phyloP scores from a whole-genome alignment of 2,113 vertebrate genomes.

The Sturnira hondurensis region DNA sequence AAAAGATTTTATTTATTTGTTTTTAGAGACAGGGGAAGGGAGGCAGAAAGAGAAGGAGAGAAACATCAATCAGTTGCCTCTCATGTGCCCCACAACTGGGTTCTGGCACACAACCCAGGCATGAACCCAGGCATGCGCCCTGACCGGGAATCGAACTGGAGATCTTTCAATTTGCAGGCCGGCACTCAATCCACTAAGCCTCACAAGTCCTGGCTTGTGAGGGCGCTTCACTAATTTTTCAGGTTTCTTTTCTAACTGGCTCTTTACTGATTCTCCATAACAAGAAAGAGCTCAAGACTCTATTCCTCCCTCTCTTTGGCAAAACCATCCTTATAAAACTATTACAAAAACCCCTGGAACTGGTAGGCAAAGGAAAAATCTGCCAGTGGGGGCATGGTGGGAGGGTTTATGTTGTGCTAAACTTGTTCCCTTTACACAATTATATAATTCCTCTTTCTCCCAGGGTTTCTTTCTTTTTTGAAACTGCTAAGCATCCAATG shows the following conservation, averaged over 20 bases:
- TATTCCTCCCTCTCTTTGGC: not conserved
- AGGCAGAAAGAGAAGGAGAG: no score
- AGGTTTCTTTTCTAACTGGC: not conserved
- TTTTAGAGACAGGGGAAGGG: no score
- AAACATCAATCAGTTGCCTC: no score
- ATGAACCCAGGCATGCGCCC: no score
- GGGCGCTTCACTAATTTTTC: not conserved
- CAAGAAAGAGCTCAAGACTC: not conserved
- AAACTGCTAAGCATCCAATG: not conserved
- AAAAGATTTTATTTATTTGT: no score
- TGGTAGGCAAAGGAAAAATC: not conserved
- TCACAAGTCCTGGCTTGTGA: no score
- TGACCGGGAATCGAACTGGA: no score
- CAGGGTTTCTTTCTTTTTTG: not conserved
- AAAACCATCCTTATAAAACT: not conserved
- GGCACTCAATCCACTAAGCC: no score
- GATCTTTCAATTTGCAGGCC: no score
- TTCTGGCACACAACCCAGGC: no score
- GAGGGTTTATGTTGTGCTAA: not conserved
- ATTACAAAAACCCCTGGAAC: not conserved
- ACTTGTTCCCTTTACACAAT: not conserved
- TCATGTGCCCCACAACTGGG: no score
- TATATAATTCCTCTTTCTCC: not conserved
- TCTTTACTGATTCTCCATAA: not conserved
- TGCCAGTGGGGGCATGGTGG: not conserved